Evolutionary conservation across 2,888 invertebrate genomes (phyloP), one percentile per base, ranked within the genome.

Genomic region (Ochropleura plecta): DNA sequence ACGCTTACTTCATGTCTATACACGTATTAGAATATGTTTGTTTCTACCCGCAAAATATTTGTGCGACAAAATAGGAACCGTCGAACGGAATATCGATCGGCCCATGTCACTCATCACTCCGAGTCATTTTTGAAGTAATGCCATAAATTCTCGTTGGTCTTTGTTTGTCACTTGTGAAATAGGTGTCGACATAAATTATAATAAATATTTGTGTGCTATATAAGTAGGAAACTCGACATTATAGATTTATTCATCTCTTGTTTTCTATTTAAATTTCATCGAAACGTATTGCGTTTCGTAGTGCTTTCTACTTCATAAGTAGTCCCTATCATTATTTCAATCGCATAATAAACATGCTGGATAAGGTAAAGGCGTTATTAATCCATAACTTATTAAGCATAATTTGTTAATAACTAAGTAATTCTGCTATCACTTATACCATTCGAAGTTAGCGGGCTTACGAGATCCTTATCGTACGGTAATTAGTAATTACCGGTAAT

Each of bases 41-140:
- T 68, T 68, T 59, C 20, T 42, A 55, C 53, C 53, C 44, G 18
- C 20, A 68, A 59, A 73, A 70, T 70, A 74, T 82, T 70, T 76
- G 53, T 40, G 62, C 73, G 71, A 64, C 48, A 67, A 46, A 55
- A 48, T 65, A 53, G 46, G 46, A 46, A 71, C 60, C 67, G 66
- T 53, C 48, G n/a, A 62, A 70, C 69, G 30, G 48, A 62, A 30
- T 83, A 79, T 80, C 80, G 81, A 81, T 49, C 70, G 73, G 69
- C 40, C 53, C 57, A 73, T 30, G 42, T 65, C 53, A 49, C 64
- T 48, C 64, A 44, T 80, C 62, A 55, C 62, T 63, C 55, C 8
- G 16, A 71, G 7, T 44, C 12, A 80, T 80, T 76, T 63, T 71
- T 76, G 12, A 80, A 73, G 72, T 8, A 46, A 57, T 72, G 44